Evolutionary conservation across 2,797 vertebrate species (phyloP).

Genomic region (Typhlichthys eigenmanni): DNA sequence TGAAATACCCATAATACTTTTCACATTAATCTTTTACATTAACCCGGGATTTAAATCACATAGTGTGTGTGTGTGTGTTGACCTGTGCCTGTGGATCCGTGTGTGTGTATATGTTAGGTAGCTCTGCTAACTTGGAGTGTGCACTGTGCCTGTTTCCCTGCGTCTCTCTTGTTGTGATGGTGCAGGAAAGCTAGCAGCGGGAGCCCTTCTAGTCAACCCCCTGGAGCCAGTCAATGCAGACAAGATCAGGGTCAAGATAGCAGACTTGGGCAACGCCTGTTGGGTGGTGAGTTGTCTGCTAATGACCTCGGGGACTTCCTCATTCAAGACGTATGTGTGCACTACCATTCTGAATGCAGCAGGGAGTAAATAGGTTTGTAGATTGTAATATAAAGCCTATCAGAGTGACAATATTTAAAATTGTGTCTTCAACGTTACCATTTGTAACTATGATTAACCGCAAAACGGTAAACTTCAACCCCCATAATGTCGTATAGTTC

Average conservation of each 20-base stretch:
- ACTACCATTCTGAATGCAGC: not conserved
- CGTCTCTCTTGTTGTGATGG: conserved; percentile 16
- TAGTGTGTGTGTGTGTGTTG: too few relatives aligned
- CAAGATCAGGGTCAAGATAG: conserved; percentile 98
- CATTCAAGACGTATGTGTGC: conserved; percentile 30
- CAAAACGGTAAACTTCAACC: too few relatives aligned
- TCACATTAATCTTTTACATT: too few relatives aligned
- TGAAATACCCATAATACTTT: too few relatives aligned
- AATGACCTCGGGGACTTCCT: conserved; percentile 63
- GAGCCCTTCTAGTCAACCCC: conserved; percentile 93
- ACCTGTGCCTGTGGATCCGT: not conserved
- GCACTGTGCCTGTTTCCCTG: conserved; percentile 1
- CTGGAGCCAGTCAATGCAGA: conserved; percentile 95
- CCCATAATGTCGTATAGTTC: too few relatives aligned
- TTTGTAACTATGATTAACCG: too few relatives aligned
- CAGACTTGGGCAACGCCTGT: conserved; percentile 97
- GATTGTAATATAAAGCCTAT: too few relatives aligned
- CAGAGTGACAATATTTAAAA: too few relatives aligned
- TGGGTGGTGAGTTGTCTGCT: conserved; percentile 91
- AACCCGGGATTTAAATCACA: too few relatives aligned
- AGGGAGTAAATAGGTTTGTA: too few relatives aligned
- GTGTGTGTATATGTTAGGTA: conserved; percentile 22
- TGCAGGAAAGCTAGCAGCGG: conserved; percentile 87
- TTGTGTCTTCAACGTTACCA: too few relatives aligned
- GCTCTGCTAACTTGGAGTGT: not conserved